Base-by-base conservation (phyloP, 2,888 invertebrate species). In the Calameuta filiformis region DNA sequence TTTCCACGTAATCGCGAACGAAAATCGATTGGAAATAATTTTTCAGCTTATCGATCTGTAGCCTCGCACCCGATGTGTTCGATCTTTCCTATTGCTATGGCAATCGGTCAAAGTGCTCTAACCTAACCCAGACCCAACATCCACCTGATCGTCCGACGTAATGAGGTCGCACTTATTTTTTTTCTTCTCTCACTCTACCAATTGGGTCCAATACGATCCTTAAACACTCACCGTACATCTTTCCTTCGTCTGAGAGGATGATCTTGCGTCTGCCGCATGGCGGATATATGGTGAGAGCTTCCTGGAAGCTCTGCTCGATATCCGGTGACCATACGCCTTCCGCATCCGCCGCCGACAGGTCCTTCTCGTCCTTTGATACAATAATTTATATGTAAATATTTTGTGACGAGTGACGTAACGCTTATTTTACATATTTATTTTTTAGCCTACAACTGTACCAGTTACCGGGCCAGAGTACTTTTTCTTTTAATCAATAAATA, bases 301-400 rank as follows among this genome's bases (percentile, higher is more conserved):
- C 99, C 93, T 99, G 99, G 94, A 99, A 99, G 93, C 98, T 98
- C 94, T 99, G 99, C 93, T 99, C 99, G 93, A 99, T 99, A 93
- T 99, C 99, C 85, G 99, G 98, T 93, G 98, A 98, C 99, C 99
- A 99, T 81, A 99, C 99, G 88, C 99, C 99, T 93, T 99, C 99
- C 87, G 99, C 99, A 93, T 99, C 99, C 87, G 98, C 96, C 88
- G 98, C 98, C 92, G 97, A 97, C 92, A 97, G 94, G 92, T 97
- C 97, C 94, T 97, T 96, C 93, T 95, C 96, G 92, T 96, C 95
- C 95, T 95, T 90, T 3, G 89, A 90, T 56, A 0, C 4, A 56
- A 56, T 56, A 56, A 23, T 56, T 56, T 56, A 9, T 9, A 23
- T 23, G 1, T 56, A 79, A 82, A 81, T 77, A 77, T 75, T 74